Conservation (phyloP, 1,140 invertebrate genomes). For the Drosophila kanapiae region DNA sequence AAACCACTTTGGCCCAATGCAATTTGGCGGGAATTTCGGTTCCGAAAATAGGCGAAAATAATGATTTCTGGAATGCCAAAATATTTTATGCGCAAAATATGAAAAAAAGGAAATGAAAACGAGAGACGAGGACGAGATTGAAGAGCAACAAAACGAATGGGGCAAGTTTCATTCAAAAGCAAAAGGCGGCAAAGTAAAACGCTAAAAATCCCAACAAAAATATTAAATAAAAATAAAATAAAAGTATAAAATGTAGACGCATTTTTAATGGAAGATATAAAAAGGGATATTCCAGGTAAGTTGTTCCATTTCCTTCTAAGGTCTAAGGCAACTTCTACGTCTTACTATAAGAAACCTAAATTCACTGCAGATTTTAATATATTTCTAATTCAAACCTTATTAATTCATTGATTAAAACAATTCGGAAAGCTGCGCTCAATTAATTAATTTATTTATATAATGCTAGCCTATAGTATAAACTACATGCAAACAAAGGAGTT, state of each 20-base stretch:
- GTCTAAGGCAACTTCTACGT: too few relatives aligned
- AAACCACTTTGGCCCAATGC: conserved; percentile 21
- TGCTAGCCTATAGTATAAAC: too few relatives aligned
- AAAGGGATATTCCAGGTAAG: neutral
- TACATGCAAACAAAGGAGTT: too few relatives aligned
- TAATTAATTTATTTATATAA: too few relatives aligned
- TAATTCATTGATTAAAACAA: too few relatives aligned
- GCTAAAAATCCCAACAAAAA: conserved; percentile 57
- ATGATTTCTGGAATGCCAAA: conserved; percentile 36
- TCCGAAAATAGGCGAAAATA: conserved; percentile 15
- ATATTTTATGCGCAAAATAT: conserved; percentile 64
- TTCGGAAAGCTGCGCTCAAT: too few relatives aligned
- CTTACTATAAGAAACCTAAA: neutral
- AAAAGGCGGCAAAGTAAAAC: conserved; percentile 38
- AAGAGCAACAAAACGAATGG: conserved; percentile 4
- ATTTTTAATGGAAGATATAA: conserved; percentile 21
- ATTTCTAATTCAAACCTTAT: neutral
- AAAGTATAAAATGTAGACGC: conserved; percentile 70
- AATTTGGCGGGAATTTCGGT: conserved; percentile 10
- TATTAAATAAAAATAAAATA: conserved; percentile 79
- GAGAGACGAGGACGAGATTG: neutral
- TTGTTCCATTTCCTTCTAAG: neutral
- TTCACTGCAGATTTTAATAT: neutral
- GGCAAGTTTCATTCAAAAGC: conserved; percentile 43
- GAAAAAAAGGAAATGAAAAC: conserved; percentile 14